Evolutionary conservation across 2,113 vertebrate species (phyloP).

Genomic region (Epinephelus lanceolatus): DNA sequence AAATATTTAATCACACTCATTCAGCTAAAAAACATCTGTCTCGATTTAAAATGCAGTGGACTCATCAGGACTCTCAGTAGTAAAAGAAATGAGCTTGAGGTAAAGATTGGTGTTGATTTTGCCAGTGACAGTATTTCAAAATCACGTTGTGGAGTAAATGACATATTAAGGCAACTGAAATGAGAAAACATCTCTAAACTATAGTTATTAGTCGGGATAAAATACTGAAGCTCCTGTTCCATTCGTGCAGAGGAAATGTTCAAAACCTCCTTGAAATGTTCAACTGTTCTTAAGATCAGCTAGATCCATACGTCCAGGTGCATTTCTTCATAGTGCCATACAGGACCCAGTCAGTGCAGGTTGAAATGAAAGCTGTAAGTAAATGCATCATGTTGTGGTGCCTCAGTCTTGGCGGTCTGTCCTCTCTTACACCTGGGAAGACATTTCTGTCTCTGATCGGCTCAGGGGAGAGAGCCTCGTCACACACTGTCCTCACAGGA

Average conservation of each 20-base stretch:
- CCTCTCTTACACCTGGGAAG: neutral
- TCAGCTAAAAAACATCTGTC: neutral
- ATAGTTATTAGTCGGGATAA: slow-evolving; percentile 39
- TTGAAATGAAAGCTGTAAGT: slow-evolving; percentile 21
- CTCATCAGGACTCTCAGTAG: slow-evolving; percentile 11
- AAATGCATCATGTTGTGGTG: slow-evolving; percentile 11
- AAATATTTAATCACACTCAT: slow-evolving; percentile 6
- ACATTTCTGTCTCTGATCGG: neutral
- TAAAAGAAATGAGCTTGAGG: slow-evolving; percentile 29
- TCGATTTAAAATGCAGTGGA: slow-evolving; percentile 37
- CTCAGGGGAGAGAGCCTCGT: neutral
- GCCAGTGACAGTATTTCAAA: slow-evolving; percentile 9
- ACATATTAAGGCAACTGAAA: slow-evolving; percentile 16
- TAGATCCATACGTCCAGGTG: slow-evolving; percentile 7
- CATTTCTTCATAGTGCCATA: neutral
- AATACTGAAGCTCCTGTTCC: slow-evolving; percentile 65
- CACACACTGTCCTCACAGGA: neutral
- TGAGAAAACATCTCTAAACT: slow-evolving; percentile 14
- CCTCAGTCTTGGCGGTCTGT: slow-evolving; percentile 11
- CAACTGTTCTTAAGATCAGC: slow-evolving; percentile 20
- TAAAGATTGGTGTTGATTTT: slow-evolving; percentile 33
- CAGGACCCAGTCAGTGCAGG: slow-evolving; percentile 25
- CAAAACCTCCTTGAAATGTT: slow-evolving; percentile 41
- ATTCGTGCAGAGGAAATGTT: slow-evolving; percentile 39
- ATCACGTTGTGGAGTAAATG: too few relatives aligned